phyloP scores from a whole-genome alignment of 1,140 invertebrate species.

The Hyles vespertilio region DNA sequence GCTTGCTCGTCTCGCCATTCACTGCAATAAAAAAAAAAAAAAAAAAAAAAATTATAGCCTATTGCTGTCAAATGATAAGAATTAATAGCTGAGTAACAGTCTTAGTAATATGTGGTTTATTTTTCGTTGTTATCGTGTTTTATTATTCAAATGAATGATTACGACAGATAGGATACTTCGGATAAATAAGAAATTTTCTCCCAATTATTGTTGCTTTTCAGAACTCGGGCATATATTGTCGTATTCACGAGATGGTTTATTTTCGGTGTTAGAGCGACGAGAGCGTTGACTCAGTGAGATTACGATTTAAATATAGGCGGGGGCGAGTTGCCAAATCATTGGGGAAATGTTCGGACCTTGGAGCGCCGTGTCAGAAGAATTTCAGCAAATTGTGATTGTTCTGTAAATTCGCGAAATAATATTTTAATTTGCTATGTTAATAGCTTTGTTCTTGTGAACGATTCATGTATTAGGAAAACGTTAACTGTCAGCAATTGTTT shows the following conservation, averaged over 20 bases:
- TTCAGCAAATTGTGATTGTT: constrained; percentile 50
- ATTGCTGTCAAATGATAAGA: too few relatives aligned
- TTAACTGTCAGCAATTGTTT: too few relatives aligned
- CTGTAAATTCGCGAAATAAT: constrained; percentile 13
- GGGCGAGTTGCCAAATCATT: constrained; percentile 70
- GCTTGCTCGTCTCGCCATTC: too few relatives aligned
- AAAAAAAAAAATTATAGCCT: too few relatives aligned
- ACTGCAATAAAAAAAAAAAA: too few relatives aligned
- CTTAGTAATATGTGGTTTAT: too few relatives aligned
- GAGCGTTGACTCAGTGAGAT: constrained; percentile 73
- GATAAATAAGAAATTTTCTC: constrained; percentile 1
- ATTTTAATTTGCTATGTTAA: neutral
- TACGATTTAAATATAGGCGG: constrained; percentile 73
- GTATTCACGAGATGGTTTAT: constrained; percentile 58
- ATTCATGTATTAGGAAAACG: too few relatives aligned
- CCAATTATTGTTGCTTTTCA: constrained; percentile 36
- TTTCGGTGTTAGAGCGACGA: constrained; percentile 56
- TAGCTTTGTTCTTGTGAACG: too few relatives aligned
- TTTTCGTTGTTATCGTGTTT: too few relatives aligned
- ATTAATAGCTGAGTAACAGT: too few relatives aligned
- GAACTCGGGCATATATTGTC: constrained; percentile 51
- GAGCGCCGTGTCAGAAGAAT: constrained; percentile 32
- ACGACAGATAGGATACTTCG: too few relatives aligned
- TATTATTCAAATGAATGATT: too few relatives aligned
- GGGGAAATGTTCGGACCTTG: constrained; percentile 50